Base-by-base conservation (phyloP, 2,113 vertebrate species). In the Glaucidium brasilianum region DNA sequence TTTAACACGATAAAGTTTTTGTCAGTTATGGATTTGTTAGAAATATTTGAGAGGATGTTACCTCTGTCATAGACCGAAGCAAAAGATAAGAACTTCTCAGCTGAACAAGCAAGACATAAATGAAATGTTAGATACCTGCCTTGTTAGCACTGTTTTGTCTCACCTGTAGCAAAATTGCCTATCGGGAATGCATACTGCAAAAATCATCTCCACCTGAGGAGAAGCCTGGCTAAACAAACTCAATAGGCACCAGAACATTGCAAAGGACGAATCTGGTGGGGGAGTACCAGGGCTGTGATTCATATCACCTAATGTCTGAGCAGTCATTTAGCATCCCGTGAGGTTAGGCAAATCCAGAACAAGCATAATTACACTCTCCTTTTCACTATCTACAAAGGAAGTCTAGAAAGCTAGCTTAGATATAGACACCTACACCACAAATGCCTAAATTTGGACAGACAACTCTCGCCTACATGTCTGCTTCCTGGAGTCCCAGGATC, bases 391-490 rank as follows among this genome's bases (percentile, higher is more conserved):
- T 91, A 85, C 34, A 91, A 58, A 89, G 39, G 39, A 91, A 91
- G 45, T 66, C 66, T 79, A 79, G 64, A 95, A 90, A 93, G 58
- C 43, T 67, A 69, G 52, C 39, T 85, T 60, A 79, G 74, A 87
- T 93, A 62, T 34, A 91, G 77, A 81, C 55, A 34, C 35, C 60
- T 91, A 75, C 87, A 85, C 27, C 71, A 69, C n/a, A 93, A 96
- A 73, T 58, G 66, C n/a, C 84, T 96, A 90, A 68, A 88, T 93
- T 58, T 94, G 87, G 69, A 56, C 73, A 93, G 91, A 79, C 22
- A 87, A 64, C 53, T 95, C 90, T 91, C n/a, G 0, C 77, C 74
- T 81, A 78, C 80, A 45, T 37, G 60, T 92, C 72, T 86, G 43
- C 69, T 92, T 95, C 60, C 77, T 89, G 83, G 58, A 91, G 39